phyloP scores from a whole-genome alignment of 2,113 vertebrate genomes.

The Rhabdornis inornatus region DNA sequence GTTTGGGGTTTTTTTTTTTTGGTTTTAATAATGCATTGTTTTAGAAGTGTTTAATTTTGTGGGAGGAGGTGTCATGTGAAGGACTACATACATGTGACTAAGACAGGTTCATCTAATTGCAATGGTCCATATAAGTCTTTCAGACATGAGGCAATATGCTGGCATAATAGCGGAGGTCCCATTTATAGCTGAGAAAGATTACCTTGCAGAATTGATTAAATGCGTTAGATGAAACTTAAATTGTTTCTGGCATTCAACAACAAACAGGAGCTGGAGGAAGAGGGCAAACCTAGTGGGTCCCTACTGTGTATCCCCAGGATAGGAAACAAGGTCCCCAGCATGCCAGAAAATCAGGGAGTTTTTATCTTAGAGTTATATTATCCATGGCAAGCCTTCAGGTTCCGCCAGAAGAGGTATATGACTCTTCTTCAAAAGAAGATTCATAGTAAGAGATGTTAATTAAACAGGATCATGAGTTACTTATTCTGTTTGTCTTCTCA shows the following conservation, averaged over 20 bases:
- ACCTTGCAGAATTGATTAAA: neutral
- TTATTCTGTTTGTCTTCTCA: neutral
- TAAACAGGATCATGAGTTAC: neutral
- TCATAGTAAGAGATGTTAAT: neutral
- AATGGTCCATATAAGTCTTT: neutral
- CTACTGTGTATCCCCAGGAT: neutral
- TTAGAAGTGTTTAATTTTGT: neutral
- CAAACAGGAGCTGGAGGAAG: neutral
- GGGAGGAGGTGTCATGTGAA: neutral
- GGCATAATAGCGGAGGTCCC: neutral
- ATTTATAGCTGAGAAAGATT: neutral
- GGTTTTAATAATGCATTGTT: neutral
- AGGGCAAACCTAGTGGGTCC: neutral
- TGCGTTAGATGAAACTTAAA: neutral
- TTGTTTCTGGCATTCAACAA: neutral
- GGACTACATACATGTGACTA: neutral
- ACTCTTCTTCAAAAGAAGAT: neutral
- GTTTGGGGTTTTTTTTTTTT: neutral
- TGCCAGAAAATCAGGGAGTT: neutral
- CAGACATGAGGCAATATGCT: neutral
- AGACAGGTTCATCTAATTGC: neutral
- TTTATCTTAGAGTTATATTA: neutral
- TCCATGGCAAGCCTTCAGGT: neutral
- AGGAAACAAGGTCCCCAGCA: neutral
- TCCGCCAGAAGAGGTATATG: neutral